Percentiles rank a stretch among this genome's conserved stretches.
phyloP scores from a whole-genome alignment of 2,888 invertebrate species.

The Oligia strigilis region DNA sequence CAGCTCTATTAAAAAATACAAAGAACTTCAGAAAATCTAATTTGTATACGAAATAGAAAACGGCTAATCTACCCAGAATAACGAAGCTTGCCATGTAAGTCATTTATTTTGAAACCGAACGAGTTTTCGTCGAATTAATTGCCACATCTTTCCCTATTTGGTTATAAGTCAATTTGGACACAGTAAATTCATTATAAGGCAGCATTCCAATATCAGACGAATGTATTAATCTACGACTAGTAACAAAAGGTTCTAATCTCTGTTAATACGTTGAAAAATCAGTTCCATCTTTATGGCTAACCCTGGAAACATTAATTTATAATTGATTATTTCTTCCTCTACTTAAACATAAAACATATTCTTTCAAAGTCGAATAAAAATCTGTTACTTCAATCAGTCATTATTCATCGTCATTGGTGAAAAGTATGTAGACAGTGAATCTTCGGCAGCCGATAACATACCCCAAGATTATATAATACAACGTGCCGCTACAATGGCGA shows the following conservation, averaged over 20 bases:
- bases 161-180: slow-evolving; percentile 50
- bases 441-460: slow-evolving; percentile 3
- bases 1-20: slow-evolving; percentile 19
- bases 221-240: slow-evolving; percentile 22
- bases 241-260: slow-evolving; percentile 28
- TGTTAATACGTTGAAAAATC: slow-evolving; percentile 22
- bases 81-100: slow-evolving; percentile 63
- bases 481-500: too few relatives aligned
- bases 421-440: slow-evolving; percentile 8
- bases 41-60: slow-evolving; percentile 45
- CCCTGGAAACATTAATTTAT: slow-evolving; percentile 1
- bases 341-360: slow-evolving; percentile 8
- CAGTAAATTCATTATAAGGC: slow-evolving; percentile 55
- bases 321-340: neutral
- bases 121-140: slow-evolving; percentile 58
- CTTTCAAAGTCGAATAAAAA: neutral
- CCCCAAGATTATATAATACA: neutral
- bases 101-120: slow-evolving; percentile 55
- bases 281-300: slow-evolving; percentile 16
- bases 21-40: slow-evolving; percentile 31
- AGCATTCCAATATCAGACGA: slow-evolving; percentile 45
- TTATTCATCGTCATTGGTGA: too few relatives aligned
- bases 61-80: slow-evolving; percentile 53
- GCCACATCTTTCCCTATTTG: slow-evolving; percentile 51
- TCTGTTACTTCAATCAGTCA: too few relatives aligned